Conservation (phyloP, 2,797 vertebrate species). For the Antrozous pallidus region DNA sequence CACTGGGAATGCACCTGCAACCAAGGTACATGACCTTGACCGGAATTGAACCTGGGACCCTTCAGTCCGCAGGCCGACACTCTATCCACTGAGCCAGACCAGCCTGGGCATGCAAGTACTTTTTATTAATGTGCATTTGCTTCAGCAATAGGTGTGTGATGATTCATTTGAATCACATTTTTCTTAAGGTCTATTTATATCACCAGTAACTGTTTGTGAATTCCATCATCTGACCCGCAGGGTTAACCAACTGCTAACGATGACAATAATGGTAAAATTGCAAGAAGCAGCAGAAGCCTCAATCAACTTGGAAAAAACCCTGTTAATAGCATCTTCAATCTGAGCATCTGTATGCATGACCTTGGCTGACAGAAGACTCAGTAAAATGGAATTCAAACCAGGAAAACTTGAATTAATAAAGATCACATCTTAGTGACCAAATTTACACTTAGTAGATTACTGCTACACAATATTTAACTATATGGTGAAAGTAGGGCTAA, state of each 20-base stretch:
- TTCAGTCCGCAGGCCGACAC: not conserved
- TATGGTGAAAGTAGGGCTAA: not conserved
- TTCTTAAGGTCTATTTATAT: not conserved
- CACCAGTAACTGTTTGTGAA: not conserved
- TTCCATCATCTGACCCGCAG: not conserved
- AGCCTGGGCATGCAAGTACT: not conserved
- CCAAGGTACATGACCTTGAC: not conserved
- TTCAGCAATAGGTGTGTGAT: not conserved
- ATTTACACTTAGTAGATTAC: not conserved
- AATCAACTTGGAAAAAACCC: not conserved
- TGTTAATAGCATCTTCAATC: not conserved
- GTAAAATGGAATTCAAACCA: not conserved
- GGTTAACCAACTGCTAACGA: not conserved
- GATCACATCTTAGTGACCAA: not conserved
- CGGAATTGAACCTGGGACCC: not conserved
- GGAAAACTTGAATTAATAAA: not conserved
- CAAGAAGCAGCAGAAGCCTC: not conserved
- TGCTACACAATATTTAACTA: not conserved
- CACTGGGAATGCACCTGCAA: not conserved
- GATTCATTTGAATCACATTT: not conserved
- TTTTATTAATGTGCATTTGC: not conserved
- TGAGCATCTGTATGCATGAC: not conserved
- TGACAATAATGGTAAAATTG: not conserved
- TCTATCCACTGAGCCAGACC: not conserved
- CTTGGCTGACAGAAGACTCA: not conserved